Base-by-base conservation (phyloP, 2,888 invertebrate genomes). In the Cheilosia vulpina region DNA sequence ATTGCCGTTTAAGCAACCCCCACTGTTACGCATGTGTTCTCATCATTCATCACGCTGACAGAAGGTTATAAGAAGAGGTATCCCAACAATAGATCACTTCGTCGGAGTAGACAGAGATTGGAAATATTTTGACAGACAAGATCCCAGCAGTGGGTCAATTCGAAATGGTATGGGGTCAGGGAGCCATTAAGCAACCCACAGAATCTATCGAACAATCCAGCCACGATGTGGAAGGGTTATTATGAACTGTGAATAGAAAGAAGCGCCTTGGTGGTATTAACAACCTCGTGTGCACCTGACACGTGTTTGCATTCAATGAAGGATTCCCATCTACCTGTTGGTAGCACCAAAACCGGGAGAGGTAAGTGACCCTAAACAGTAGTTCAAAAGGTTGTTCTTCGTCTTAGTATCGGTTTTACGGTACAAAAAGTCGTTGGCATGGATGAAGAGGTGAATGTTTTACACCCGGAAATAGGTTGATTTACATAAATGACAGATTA, bases 51-150 rank as follows among this genome's bases (percentile, higher is more conserved):
- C 41, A 50, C 24, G 11, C 17, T 34, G 43, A 5, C n/a, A 2
- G 31, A 15, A 69, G 45, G 21, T 34, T 34, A 3, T 4, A 7
- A 24, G 21, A 71, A 45, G 4, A 52, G 11, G 41, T 21, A 21
- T 41, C 19, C 41, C 47, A 17, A 17, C 43, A n/a, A 38, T 38
- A 15, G 50, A 79, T 65, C 57, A 45, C 17, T 41, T 34, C 45
- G n/a, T 45, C 43, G 60, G 15, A 57, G 21, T n/a, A 21, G 15
- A 21, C 17, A 58, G 21, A 41, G 50, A 58, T 57, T 53, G 13
- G 65, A 68, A 75, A 76, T 76, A 76, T 81, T 81, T 81, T 76
- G 80, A 76, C 68, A 63, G 75, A 75, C 76, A 55, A 7, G n/a
- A 45, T 15, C 31, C 58, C 24, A 38, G n/a, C 34, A n/a, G 47